These are phyloP conservation scores for Etheostoma perlongum DNA, from an alignment of 2,797 vertebrate genomes.

Conservation along the genomic window DNA sequence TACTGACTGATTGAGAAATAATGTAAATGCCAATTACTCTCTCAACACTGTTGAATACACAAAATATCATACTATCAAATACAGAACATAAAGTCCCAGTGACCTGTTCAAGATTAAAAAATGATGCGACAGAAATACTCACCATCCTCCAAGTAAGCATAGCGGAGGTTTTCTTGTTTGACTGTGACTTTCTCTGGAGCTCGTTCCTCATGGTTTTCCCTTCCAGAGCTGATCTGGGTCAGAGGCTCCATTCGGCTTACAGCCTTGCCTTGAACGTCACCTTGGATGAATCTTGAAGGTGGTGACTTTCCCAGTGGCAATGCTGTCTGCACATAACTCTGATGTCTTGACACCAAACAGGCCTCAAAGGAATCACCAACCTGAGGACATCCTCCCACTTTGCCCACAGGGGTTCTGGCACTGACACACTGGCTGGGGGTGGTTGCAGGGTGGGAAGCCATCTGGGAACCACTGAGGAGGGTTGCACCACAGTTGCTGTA, in stretches of 20 bases:
- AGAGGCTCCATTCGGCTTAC: conserved; percentile 76
- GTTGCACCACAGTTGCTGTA: conserved; percentile 69
- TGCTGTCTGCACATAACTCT: conserved; percentile 66
- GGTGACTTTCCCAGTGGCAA: conserved; percentile 70
- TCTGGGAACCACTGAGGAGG: conserved; percentile 17
- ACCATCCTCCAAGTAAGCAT: conserved; percentile 95
- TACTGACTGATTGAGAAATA: neutral
- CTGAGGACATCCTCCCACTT: conserved; percentile 41
- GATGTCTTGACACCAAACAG: conserved; percentile 56
- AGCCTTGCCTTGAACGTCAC: conserved; percentile 69
- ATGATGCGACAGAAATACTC: conserved; percentile 67
- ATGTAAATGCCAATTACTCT: neutral
- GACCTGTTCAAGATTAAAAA: neutral
- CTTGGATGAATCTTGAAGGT: conserved; percentile 70
- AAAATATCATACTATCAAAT: neutral
- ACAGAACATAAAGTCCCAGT: neutral
- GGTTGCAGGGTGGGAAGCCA: conserved; percentile 35
- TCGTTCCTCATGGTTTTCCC: conserved; percentile 46
- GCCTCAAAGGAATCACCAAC: conserved; percentile 53
- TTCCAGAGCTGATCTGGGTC: conserved; percentile 29
- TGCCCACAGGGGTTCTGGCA: conserved; percentile 34
- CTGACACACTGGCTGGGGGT: conserved; percentile 38
- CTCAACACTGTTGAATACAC: neutral
- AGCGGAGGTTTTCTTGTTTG: conserved; percentile 94
- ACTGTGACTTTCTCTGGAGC: conserved; percentile 86